These are phyloP conservation scores for Euura lappo DNA, from an alignment of 1,140 invertebrate genomes.

Conservation along the genomic window DNA sequence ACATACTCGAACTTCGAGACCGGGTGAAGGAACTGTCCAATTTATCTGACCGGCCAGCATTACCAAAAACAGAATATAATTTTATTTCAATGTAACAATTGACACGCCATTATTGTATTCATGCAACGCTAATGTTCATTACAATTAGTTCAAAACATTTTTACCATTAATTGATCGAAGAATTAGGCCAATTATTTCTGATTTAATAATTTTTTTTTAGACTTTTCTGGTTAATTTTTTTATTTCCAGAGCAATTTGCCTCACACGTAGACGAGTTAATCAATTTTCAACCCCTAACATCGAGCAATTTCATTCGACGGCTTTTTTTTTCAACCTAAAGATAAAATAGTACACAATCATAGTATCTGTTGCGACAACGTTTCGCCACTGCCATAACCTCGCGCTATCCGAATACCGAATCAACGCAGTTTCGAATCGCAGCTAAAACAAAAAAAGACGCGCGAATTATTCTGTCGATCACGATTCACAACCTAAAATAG, in stretches of 20 bases:
- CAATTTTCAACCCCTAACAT: too few relatives aligned
- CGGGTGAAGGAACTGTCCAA: constrained; percentile 94
- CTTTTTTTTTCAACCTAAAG: too few relatives aligned
- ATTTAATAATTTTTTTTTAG: too few relatives aligned
- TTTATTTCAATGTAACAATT: constrained; percentile 30
- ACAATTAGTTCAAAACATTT: background rate
- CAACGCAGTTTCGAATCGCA: background rate
- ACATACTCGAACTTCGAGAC: constrained; percentile 95
- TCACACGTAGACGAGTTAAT: too few relatives aligned
- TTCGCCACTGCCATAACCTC: background rate
- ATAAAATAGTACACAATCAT: too few relatives aligned
- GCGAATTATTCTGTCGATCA: background rate
- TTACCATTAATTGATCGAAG: too few relatives aligned
- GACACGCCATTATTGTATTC: background rate
- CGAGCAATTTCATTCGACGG: too few relatives aligned
- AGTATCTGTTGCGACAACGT: background rate
- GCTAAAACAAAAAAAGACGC: background rate
- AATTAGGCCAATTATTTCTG: too few relatives aligned
- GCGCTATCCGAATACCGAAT: background rate
- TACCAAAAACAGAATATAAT: constrained; percentile 52
- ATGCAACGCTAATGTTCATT: background rate
- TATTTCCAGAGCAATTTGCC: too few relatives aligned
- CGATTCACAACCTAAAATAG: too few relatives aligned
- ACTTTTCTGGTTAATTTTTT: too few relatives aligned
- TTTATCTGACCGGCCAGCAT: constrained; percentile 87